Evolutionary conservation across 2,888 invertebrate species (phyloP).

Genomic region (Gandaritis pyraliata): DNA sequence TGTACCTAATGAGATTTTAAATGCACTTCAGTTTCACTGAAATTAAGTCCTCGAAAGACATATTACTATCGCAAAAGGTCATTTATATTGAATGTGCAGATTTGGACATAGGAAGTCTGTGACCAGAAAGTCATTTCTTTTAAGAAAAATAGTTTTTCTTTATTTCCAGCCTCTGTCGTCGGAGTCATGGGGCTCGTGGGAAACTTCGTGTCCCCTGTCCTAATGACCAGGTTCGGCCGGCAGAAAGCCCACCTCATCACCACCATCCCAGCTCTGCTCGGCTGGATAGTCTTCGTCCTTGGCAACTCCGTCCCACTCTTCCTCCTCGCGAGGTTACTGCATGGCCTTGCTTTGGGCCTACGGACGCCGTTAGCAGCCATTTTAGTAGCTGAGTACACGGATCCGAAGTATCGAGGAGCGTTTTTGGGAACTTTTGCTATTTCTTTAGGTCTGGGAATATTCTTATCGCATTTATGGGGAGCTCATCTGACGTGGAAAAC

Average conservation of each 20-base stretch:
- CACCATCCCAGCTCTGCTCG: slow-evolving; percentile 78
- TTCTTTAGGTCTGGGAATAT: slow-evolving; percentile 86
- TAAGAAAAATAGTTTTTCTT: neutral
- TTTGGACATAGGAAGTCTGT: neutral
- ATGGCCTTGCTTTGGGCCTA: slow-evolving; percentile 82
- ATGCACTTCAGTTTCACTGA: neutral
- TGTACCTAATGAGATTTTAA: slow-evolving; percentile 12
- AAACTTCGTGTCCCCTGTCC: slow-evolving; percentile 75
- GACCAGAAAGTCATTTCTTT: neutral
- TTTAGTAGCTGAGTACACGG: slow-evolving; percentile 84
- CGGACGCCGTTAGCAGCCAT: slow-evolving; percentile 82
- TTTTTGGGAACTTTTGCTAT: slow-evolving; percentile 86
- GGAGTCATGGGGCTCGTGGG: slow-evolving; percentile 79
- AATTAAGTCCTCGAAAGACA: neutral
- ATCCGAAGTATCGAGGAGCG: slow-evolving; percentile 86
- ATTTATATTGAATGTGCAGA: neutral
- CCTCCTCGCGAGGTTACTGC: slow-evolving; percentile 69
- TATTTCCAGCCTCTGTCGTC: slow-evolving; percentile 73
- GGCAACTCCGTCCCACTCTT: slow-evolving; percentile 74
- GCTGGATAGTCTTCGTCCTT: slow-evolving; percentile 74
- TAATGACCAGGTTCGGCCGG: slow-evolving; percentile 85
- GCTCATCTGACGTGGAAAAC: slow-evolving; percentile 85
- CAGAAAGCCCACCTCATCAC: slow-evolving; percentile 81
- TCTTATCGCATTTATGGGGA: slow-evolving; percentile 86
- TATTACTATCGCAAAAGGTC: too few relatives aligned